Percentiles rank a stretch among this genome's conserved stretches.
Conservation (phyloP, 2,888 invertebrate genomes). For the Eucriotettix oculatus region DNA sequence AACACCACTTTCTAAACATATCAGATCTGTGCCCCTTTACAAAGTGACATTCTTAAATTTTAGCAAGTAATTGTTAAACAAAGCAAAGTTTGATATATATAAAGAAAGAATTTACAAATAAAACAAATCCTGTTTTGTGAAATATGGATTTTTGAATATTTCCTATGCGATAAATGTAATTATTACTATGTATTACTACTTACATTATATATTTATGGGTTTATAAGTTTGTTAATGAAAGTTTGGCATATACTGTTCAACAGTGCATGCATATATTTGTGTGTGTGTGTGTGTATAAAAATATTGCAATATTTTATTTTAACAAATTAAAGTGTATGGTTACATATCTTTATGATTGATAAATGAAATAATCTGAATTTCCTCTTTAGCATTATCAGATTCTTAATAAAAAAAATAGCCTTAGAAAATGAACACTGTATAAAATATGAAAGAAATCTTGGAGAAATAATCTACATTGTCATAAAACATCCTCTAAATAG, state of each 20-base stretch:
- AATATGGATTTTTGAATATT: slow-evolving; percentile 11
- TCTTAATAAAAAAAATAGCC: background rate
- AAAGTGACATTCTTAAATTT: slow-evolving; percentile 37
- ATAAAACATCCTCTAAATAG: background rate
- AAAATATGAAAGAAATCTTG: slow-evolving; percentile 2
- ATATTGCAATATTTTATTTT: slow-evolving; percentile 8
- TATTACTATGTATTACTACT: slow-evolving; percentile 12
- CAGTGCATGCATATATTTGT: slow-evolving; percentile 5
- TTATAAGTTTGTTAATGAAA: slow-evolving; percentile 10
- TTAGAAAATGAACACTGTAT: background rate
- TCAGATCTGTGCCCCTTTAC: slow-evolving; percentile 63
- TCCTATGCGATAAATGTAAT: slow-evolving; percentile 13
- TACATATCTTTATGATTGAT: slow-evolving; percentile 2
- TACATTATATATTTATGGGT: slow-evolving; percentile 9
- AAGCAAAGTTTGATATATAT: slow-evolving; percentile 30
- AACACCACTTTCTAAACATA: slow-evolving; percentile 39
- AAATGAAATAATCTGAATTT: background rate
- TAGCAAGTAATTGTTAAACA: slow-evolving; percentile 18
- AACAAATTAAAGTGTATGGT: slow-evolving; percentile 2
- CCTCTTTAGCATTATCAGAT: background rate
- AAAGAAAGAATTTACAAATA: slow-evolving; percentile 27
- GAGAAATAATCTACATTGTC: background rate
- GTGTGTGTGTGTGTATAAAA: slow-evolving; percentile 3
- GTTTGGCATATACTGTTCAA: slow-evolving; percentile 9
- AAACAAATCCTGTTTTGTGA: slow-evolving; percentile 10